phyloP scores from a whole-genome alignment of 2,888 invertebrate species.

The Sepiola atlantica region DNA sequence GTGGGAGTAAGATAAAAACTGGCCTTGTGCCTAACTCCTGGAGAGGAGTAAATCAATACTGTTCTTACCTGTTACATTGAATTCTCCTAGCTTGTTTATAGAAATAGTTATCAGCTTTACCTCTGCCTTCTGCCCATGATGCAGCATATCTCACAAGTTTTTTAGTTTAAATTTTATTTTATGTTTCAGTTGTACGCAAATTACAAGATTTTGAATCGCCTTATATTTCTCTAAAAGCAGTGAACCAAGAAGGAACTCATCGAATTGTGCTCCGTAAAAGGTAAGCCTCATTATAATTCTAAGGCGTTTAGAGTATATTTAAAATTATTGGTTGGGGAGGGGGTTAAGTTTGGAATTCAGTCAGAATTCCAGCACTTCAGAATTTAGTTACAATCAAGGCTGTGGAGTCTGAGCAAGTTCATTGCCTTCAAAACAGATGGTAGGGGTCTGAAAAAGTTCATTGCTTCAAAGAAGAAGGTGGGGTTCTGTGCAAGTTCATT shows the following conservation, averaged over 20 bases:
- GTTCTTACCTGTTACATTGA: no score
- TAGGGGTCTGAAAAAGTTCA: no score
- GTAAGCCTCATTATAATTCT: slow-evolving; percentile 74
- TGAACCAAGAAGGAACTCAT: slow-evolving; percentile 80
- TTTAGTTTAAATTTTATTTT: slow-evolving; percentile 33
- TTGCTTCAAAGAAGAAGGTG: no score
- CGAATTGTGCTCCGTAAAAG: slow-evolving; percentile 91
- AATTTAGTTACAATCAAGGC: no score
- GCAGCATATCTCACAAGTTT: not conserved
- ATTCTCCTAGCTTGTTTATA: not conserved
- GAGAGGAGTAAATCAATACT: no score
- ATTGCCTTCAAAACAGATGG: no score
- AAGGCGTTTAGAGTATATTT: not conserved
- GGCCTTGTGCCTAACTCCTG: no score
- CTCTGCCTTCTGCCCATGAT: not conserved
- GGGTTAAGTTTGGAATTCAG: no score
- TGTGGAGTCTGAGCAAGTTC: no score
- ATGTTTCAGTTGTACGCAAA: slow-evolving; percentile 83
- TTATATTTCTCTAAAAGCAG: slow-evolving; percentile 89
- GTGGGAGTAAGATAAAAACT: no score
- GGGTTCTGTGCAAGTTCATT: no score
- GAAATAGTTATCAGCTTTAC: not conserved
- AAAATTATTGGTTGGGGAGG: not conserved
- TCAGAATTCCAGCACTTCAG: no score
- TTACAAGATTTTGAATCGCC: slow-evolving; percentile 98